Base-by-base conservation (phyloP, 2,888 invertebrate genomes). In the Acrocera orbiculus region DNA sequence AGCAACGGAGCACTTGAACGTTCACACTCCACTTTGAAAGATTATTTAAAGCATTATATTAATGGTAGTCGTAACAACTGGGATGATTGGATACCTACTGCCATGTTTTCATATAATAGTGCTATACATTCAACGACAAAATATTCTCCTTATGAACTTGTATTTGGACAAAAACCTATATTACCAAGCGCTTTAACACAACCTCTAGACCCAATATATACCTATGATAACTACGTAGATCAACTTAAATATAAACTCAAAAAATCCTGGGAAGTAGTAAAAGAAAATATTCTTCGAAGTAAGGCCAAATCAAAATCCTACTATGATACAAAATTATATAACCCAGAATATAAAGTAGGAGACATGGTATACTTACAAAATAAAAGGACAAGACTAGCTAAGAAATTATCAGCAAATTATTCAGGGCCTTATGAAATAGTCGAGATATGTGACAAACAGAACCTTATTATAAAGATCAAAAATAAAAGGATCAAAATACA, bases 41-140 rank as follows among this genome's bases (percentile, higher is more conserved):
- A 51, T n/a, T 50, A 49, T 33, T 20, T 55, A 5, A 48, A 47
- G 35, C 48, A 52, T 34, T 54, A 44, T 34, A 28, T 39, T 11
- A 37, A 37, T 20, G 11, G 17, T 17, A 29, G 30, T 15, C 20
- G 29, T 26, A 28, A 32, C n/a, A 28, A 32, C 5, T 16, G 31
- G 24, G 27, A 36, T 14, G 15, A 23, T 27, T 23, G 17, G 5
- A 14, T 35, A 19, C 27, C 29, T 5, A 25, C 16, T 14, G 32
- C 32, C n/a, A 31, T 32, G 27, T 34, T 35, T 32, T n/a, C n/a
- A n/a, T n/a, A n/a, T n/a, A n/a, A n/a, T n/a, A n/a, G n/a, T n/a
- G n/a, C n/a, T n/a, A n/a, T 29, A 10, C 32, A 32, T 14, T 24
- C 32, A 8, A 38, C 27, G 11, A 32, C 32, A 13, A 38, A 35